Evolutionary conservation across 2,113 vertebrate species (phyloP), one percentile per base, ranked within the genome.

Genomic region (Thunnus thynnus): DNA sequence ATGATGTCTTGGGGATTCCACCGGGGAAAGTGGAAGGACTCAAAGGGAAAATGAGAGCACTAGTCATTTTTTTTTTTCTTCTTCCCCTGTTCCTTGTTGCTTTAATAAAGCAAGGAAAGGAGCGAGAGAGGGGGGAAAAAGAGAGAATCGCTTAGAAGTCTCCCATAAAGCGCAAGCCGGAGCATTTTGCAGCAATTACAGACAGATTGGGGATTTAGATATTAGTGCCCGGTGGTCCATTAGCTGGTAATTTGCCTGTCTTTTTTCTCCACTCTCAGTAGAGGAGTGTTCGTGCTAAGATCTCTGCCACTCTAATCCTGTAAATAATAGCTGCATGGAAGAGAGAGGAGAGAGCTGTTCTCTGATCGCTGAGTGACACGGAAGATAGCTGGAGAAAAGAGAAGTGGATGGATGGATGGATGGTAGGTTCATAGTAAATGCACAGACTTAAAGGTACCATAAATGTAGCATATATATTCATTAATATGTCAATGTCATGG

Each of bases 141-240:
- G 55, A 66, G 58, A 69, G 75, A 87, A 90, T 82, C 75, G 65
- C 86, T 91, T 81, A 88, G 87, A 94, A 88, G 86, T 90, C 88
- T 60, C 73, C 74, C 78, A 86, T 86, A 88, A 88, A 93, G 89
- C 89, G 83, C 87, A 65, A 89, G 90, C 85, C 51, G 16, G 85
- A 89, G 88, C 86, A 87, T 93, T 93, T 92, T 92, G 85, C 87
- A 90, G 92, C 91, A 92, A 92, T 93, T 92, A 93, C 88, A 90
- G 89, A 85, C 91, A 92, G 91, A 94, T 93, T 90, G 91, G 88
- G 88, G 93, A 94, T 94, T 94, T 93, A 93, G 93, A 95, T 95
- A 93, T 95, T 93, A 93, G 87, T 90, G 92, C 80, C 80, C 82
- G 88, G 79, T 91, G 89, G 90, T 92, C 92, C 92, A 95, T 95